These are phyloP conservation scores for Percopsis transmontana DNA, from an alignment of 2,113 vertebrate species.

Conservation along the genomic window DNA sequence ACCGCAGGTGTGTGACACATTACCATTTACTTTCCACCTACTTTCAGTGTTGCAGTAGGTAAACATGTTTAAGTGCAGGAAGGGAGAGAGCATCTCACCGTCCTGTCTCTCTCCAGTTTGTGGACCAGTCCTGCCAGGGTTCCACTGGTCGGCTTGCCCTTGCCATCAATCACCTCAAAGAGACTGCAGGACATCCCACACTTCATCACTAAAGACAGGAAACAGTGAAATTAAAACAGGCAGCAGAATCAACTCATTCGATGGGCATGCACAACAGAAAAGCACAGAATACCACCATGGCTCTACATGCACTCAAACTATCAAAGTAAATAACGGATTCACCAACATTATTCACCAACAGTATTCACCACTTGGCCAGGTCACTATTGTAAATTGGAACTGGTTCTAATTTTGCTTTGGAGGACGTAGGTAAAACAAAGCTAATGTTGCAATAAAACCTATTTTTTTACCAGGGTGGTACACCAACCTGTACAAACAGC, in stretches of 20 bases:
- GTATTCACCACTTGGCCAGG: too few relatives aligned
- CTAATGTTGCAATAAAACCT: too few relatives aligned
- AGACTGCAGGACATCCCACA: conserved; percentile 90
- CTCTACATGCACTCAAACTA: too few relatives aligned
- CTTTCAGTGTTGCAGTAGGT: neutral
- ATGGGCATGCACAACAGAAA: neutral
- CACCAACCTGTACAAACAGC: too few relatives aligned
- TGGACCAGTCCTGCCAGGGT: conserved; percentile 86
- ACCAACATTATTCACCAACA: too few relatives aligned
- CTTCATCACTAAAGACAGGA: conserved; percentile 78
- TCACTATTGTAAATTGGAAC: too few relatives aligned
- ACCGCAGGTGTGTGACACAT: neutral
- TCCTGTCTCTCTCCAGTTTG: conserved; percentile 90
- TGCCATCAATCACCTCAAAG: conserved; percentile 89
- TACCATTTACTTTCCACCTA: neutral
- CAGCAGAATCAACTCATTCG: conserved; percentile 1
- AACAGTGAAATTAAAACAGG: conserved; percentile 8
- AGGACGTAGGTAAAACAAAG: too few relatives aligned
- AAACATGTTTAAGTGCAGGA: neutral
- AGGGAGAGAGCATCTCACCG: conserved; percentile 77
- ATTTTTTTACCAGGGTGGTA: too few relatives aligned
- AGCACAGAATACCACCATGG: too few relatives aligned
- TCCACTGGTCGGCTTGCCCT: conserved; percentile 85
- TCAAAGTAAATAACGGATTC: too few relatives aligned
- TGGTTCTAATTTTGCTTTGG: too few relatives aligned